Evolutionary conservation across 2,797 vertebrate species (phyloP).

Genomic region (Rhinichthys osculus): DNA sequence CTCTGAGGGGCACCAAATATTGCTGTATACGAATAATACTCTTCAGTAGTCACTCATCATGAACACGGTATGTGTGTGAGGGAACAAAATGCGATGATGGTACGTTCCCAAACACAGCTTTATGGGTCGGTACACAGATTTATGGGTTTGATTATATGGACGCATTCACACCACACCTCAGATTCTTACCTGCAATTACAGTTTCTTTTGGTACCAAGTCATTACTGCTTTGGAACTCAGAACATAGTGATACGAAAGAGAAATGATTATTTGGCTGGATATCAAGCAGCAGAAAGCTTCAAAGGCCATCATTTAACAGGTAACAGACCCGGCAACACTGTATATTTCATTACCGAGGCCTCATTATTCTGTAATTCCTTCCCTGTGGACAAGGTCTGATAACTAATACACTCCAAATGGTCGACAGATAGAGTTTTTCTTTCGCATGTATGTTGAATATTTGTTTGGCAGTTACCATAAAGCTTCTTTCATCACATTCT

Average conservation of each 20-base stretch:
- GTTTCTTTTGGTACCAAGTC: slow-evolving; percentile 55
- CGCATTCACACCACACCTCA: slow-evolving; percentile 42
- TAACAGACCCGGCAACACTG: slow-evolving; percentile 52
- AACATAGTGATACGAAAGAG: slow-evolving; percentile 43
- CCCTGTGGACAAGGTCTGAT: slow-evolving; percentile 51
- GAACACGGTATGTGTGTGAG: neutral
- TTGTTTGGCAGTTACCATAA: slow-evolving; percentile 64
- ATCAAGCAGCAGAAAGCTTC: slow-evolving; percentile 53
- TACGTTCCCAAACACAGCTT: slow-evolving; percentile 39
- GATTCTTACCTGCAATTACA: slow-evolving; percentile 55
- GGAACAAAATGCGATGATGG: slow-evolving; percentile 36
- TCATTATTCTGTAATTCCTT: slow-evolving; percentile 58
- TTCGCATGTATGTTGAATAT: slow-evolving; percentile 56
- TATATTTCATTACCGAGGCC: slow-evolving; percentile 52
- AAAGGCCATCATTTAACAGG: slow-evolving; percentile 57
- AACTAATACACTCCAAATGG: slow-evolving; percentile 57
- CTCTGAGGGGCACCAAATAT: neutral
- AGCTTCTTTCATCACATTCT: slow-evolving; percentile 63
- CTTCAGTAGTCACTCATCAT: neutral
- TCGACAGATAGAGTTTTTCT: slow-evolving; percentile 55
- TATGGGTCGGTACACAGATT: slow-evolving; percentile 50
- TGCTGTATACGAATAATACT: too few relatives aligned
- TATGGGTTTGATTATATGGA: slow-evolving; percentile 55
- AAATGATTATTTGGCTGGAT: slow-evolving; percentile 53
- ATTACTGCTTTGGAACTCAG: slow-evolving; percentile 50